Percentiles rank a stretch among this genome's conserved stretches.
Conservation (phyloP, 1,140 invertebrate genomes). For the Arion vulgaris region DNA sequence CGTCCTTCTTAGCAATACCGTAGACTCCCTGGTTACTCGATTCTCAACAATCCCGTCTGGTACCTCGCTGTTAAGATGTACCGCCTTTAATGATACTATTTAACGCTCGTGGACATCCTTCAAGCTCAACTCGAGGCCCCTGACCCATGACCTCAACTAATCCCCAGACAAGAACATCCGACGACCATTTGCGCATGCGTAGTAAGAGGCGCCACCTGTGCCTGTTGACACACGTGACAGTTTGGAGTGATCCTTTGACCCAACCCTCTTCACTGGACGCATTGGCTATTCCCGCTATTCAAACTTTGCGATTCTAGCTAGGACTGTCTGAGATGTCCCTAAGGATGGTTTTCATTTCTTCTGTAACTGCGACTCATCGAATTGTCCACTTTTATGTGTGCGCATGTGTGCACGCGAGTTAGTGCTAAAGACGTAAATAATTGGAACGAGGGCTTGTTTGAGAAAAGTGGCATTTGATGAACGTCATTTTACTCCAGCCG, state of each 20-base stretch:
- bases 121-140: background rate
- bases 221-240: slow-evolving; percentile 39
- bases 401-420: background rate
- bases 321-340: background rate
- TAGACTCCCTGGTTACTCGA: too few species aligned
- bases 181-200: slow-evolving; percentile 22
- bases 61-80: background rate
- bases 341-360: background rate
- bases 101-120: slow-evolving; percentile 1
- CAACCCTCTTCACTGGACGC: background rate
- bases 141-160: slow-evolving; percentile 16
- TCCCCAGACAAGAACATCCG: slow-evolving; percentile 22
- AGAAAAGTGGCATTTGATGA: too few species aligned
- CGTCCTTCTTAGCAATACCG: too few species aligned
- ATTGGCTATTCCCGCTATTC: background rate
- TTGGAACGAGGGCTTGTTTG: too few species aligned
- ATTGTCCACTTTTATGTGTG: background rate
- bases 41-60: background rate
- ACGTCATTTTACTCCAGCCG: too few species aligned
- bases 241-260: slow-evolving; percentile 30
- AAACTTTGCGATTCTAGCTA: background rate
- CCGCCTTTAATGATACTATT: background rate
- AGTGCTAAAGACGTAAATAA: too few species aligned
- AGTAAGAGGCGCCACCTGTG: slow-evolving; percentile 34
- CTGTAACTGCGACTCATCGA: background rate